Conservation (phyloP, 2,888 invertebrate species). For the Aradus depressus region DNA sequence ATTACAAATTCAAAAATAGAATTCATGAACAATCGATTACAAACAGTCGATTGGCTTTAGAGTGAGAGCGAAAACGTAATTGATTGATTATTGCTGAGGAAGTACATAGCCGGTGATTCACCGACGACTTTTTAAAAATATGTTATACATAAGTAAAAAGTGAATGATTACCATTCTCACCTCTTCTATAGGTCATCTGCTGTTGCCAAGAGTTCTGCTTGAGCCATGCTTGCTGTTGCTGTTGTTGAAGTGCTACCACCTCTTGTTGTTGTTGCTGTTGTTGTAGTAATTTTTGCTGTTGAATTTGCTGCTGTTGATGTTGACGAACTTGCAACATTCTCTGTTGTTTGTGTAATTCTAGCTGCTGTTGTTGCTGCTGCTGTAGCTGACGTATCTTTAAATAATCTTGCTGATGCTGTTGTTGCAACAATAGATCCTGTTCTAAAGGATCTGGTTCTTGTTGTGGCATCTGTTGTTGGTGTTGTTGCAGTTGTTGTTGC, state of each 20-base stretch:
- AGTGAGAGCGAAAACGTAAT: too few relatives aligned
- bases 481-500: constrained; percentile 11
- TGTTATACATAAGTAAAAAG: too few relatives aligned
- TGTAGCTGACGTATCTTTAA: constrained; percentile 10
- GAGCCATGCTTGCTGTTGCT: constrained; percentile 9
- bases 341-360: not conserved
- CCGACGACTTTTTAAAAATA: too few relatives aligned
- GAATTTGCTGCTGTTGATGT: constrained; percentile 6
- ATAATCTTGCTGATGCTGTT: constrained; percentile 15
- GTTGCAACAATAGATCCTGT: constrained; percentile 10
- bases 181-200: too few relatives aligned
- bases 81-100: too few relatives aligned
- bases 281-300: constrained; percentile 13
- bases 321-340: constrained; percentile 4
- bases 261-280: constrained; percentile 11
- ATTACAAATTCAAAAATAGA: too few relatives aligned
- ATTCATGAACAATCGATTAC: too few relatives aligned
- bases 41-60: too few relatives aligned
- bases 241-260: not conserved
- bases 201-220: not conserved
- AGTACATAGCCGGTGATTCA: too few relatives aligned
- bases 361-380: constrained; percentile 15
- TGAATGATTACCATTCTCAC: too few relatives aligned
- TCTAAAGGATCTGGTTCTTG: constrained; percentile 7
- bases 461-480: constrained; percentile 14